Evolutionary conservation across 2,113 vertebrate species (phyloP).

Genomic region (Nannospalax galili): DNA sequence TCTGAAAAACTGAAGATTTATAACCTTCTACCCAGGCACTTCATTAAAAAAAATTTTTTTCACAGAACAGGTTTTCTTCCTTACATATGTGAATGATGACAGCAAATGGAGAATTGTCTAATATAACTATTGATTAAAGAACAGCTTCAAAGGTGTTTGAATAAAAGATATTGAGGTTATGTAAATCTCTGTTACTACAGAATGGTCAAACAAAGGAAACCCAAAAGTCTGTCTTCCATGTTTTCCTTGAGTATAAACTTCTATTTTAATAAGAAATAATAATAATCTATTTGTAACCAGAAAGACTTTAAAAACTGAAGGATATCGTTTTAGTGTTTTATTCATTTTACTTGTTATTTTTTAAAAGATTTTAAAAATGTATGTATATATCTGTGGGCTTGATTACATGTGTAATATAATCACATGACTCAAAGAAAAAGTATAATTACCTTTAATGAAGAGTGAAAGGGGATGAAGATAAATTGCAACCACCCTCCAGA

Average conservation of each 20-base stretch:
- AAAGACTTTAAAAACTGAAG: slow-evolving; percentile 31
- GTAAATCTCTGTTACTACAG: not conserved
- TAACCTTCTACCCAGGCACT: slow-evolving; percentile 39
- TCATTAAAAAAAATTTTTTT: slow-evolving; percentile 73
- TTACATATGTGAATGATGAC: slow-evolving; percentile 26
- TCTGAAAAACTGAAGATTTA: slow-evolving; percentile 56
- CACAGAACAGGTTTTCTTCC: slow-evolving; percentile 62
- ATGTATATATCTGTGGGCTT: no score
- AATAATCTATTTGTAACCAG: not conserved
- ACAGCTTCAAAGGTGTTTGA: slow-evolving; percentile 19
- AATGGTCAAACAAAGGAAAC: not conserved
- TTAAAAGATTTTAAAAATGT: no score
- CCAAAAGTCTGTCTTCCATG: not conserved
- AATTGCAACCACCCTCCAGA: not conserved
- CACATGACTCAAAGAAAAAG: not conserved
- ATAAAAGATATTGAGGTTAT: slow-evolving; percentile 29
- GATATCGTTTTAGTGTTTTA: not conserved
- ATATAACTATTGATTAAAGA: slow-evolving; percentile 49
- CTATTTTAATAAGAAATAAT: not conserved
- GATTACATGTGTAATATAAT: not conserved
- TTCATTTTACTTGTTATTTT: not conserved
- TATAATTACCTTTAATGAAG: not conserved
- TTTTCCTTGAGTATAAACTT: slow-evolving; percentile 17
- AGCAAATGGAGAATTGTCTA: slow-evolving; percentile 44
- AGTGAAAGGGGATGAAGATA: slow-evolving; percentile 15